Percentiles rank a stretch among this genome's conserved stretches.
Conservation (phyloP, 1,140 invertebrate genomes). For the Hycleus phaleratus region DNA sequence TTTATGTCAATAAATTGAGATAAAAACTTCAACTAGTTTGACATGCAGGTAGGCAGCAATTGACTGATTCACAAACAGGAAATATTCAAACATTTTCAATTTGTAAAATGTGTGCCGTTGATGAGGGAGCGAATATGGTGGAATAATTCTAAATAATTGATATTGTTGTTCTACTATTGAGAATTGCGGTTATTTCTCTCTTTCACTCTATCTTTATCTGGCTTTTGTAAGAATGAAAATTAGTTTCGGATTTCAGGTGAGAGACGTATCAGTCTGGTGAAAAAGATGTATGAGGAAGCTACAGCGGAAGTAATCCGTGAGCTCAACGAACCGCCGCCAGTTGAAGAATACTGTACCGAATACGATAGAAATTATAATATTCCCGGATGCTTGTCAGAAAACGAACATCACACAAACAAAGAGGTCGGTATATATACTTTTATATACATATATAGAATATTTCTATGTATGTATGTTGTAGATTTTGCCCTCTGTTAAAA, state of each 20-base stretch:
- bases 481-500: background rate
- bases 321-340: slow-evolving; percentile 9
- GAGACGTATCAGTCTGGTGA: slow-evolving; percentile 3
- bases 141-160: no score
- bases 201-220: no score
- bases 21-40: no score
- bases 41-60: no score
- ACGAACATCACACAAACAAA: slow-evolving; percentile 9
- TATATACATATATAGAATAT: background rate
- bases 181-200: no score
- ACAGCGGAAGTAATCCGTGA: slow-evolving; percentile 9
- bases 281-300: slow-evolving; percentile 14
- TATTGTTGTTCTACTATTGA: no score
- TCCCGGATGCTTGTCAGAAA: slow-evolving; percentile 4
- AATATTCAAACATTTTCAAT: no score
- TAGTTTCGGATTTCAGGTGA: slow-evolving; percentile 8
- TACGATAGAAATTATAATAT: slow-evolving; percentile 17
- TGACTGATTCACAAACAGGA: no score
- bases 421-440: slow-evolving; percentile 4
- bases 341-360: slow-evolving; percentile 20
- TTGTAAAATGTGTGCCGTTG: no score
- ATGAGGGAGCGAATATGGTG: no score
- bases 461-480: background rate
- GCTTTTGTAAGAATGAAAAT: background rate
- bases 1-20: no score